phyloP scores from a whole-genome alignment of 2,797 vertebrate species.

The Clarias fuscus region DNA sequence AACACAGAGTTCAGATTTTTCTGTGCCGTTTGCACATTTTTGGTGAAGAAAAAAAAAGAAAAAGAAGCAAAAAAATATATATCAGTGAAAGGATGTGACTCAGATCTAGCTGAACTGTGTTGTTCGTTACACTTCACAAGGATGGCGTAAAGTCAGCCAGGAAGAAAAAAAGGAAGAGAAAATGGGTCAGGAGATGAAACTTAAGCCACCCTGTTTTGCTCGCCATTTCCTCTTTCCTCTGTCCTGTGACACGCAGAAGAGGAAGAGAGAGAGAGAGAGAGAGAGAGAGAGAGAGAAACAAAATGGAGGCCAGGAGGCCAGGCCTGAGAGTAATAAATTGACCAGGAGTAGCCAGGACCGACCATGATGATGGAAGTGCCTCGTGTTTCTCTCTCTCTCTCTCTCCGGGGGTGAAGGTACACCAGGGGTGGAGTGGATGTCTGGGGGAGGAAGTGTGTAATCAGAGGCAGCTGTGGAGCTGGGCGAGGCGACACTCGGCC shows the following conservation, averaged over 20 bases:
- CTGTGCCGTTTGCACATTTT: background rate
- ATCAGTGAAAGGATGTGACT: background rate
- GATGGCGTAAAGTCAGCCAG: constrained; percentile 6
- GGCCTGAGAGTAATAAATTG: constrained; percentile 22
- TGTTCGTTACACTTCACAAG: background rate
- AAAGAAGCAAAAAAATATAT: no score
- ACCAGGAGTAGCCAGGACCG: constrained; percentile 19
- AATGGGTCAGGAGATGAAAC: constrained; percentile 53
- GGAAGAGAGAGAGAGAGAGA: background rate
- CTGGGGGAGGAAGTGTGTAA: constrained; percentile 39
- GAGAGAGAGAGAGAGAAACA: constrained; percentile 6
- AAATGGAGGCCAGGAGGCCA: constrained; percentile 47
- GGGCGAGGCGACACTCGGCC: background rate
- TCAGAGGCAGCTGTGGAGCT: constrained; percentile 45
- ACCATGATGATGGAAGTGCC: constrained; percentile 15
- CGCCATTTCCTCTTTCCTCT: constrained; percentile 36
- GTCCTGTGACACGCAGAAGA: constrained; percentile 20
- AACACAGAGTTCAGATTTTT: background rate
- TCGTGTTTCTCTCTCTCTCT: constrained; percentile 19
- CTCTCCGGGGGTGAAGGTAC: constrained; percentile 24
- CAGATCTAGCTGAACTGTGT: background rate
- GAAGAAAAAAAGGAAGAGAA: constrained; percentile 57
- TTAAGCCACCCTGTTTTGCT: constrained; percentile 33
- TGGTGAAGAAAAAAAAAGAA: background rate
- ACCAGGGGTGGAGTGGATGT: constrained; percentile 23